Conservation (phyloP, 2,797 vertebrate genomes). For the Neomorphus geoffroyi region DNA sequence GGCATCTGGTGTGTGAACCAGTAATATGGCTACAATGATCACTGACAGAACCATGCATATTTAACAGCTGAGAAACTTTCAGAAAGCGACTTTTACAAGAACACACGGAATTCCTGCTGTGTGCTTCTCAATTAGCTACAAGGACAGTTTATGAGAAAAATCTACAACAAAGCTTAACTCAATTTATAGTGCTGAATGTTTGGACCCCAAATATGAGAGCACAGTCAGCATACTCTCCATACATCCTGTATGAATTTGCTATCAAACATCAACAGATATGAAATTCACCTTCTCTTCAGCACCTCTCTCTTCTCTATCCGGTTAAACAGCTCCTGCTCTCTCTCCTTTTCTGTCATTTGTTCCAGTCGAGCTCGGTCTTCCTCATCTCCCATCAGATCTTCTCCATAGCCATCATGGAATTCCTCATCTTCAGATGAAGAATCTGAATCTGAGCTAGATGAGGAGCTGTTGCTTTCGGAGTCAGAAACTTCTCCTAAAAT, state of each 20-base stretch:
- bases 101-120: not conserved
- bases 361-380: slow-evolving; percentile 95
- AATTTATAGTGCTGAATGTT: not conserved
- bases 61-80: not conserved
- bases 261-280: not conserved
- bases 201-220: not conserved
- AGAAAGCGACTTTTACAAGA: not conserved
- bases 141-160: not conserved
- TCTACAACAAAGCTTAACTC: not conserved
- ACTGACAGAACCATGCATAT: rapidly evolving
- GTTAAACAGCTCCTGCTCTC: slow-evolving; percentile 97
- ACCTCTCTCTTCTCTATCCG: slow-evolving; percentile 98
- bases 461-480: slow-evolving; percentile 96
- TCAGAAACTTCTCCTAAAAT: slow-evolving; percentile 94
- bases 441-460: slow-evolving; percentile 95
- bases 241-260: not conserved
- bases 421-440: slow-evolving; percentile 96
- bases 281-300: slow-evolving; percentile 91
- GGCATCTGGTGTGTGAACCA: not conserved
- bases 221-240: not conserved
- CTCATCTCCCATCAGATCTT: slow-evolving; percentile 97
- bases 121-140: not conserved
- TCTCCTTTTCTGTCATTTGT: slow-evolving; percentile 98
- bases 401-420: slow-evolving; percentile 95
- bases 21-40: not conserved